Percentiles rank a stretch among this genome's conserved stretches.
phyloP scores from a whole-genome alignment of 2,113 vertebrate species.

The Caretta caretta region DNA sequence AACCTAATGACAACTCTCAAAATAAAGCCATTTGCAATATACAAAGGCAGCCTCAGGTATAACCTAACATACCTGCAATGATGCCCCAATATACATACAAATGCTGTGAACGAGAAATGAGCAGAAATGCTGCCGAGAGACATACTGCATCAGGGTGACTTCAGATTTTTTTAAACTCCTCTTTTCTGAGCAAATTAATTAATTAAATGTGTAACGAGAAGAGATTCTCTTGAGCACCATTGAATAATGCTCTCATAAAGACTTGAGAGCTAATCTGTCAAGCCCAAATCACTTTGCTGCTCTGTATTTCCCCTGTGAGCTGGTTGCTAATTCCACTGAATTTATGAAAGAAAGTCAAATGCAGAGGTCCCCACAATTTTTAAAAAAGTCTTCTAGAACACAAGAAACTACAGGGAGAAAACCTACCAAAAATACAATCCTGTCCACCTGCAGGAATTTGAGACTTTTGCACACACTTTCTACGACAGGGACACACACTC shows the following conservation, averaged over 20 bases:
- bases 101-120: not conserved
- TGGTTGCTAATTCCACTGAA: not conserved
- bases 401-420: not conserved
- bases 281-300: not conserved
- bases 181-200: not conserved
- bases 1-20: not conserved
- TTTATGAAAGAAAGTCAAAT: not conserved
- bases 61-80: not conserved
- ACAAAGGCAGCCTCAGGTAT: not conserved
- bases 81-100: not conserved
- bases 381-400: not conserved
- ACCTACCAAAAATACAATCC: not conserved
- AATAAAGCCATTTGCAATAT: not conserved
- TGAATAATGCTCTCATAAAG: not conserved
- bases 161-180: not conserved
- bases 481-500: accelerated
- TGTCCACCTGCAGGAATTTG: accelerated
- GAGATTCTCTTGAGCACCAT: not conserved
- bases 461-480: not conserved
- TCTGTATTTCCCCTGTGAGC: not conserved
- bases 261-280: accelerated
- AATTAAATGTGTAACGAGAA: not conserved
- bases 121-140: not conserved
- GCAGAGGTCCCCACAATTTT: not conserved
- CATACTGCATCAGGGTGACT: accelerated